A percentile compares a stretch with the other conserved stretches of the same genome.
Evolutionary conservation across 2,888 invertebrate genomes (phyloP).

Genomic region (Hyposoter didymator): DNA sequence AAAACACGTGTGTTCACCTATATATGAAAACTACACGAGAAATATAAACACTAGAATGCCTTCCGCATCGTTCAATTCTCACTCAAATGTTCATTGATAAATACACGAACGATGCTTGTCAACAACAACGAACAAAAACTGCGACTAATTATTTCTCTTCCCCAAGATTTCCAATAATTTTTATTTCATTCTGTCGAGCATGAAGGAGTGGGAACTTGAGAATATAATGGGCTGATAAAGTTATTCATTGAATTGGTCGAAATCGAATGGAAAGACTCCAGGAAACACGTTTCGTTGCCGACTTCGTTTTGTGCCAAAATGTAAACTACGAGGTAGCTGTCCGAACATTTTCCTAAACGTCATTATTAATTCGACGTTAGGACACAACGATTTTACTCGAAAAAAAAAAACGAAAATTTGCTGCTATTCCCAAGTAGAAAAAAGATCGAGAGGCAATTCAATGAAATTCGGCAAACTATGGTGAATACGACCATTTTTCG

Average conservation of each 20-base stretch:
- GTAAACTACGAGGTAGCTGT: background rate
- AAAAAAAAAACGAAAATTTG: background rate
- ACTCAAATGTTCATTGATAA: background rate
- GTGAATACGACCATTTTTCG: background rate
- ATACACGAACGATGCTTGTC: background rate
- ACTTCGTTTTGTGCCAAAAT: background rate
- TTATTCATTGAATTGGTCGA: background rate
- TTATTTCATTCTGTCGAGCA: background rate
- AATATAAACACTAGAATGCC: background rate
- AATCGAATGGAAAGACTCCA: background rate
- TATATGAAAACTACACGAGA: background rate
- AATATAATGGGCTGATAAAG: background rate
- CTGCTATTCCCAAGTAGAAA: background rate
- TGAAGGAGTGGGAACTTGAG: background rate
- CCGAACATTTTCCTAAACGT: background rate
- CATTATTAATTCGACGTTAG: background rate
- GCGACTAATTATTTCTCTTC: background rate
- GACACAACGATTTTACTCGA: background rate
- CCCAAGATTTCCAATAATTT: background rate
- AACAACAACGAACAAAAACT: background rate
- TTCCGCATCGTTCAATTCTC: background rate
- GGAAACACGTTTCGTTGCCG: background rate
- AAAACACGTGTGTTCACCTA: slow-evolving; percentile 10
- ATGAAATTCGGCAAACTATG: background rate
- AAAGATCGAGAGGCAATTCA: background rate